Conservation (phyloP, 2,797 vertebrate genomes). For the Ataeniobius toweri region DNA sequence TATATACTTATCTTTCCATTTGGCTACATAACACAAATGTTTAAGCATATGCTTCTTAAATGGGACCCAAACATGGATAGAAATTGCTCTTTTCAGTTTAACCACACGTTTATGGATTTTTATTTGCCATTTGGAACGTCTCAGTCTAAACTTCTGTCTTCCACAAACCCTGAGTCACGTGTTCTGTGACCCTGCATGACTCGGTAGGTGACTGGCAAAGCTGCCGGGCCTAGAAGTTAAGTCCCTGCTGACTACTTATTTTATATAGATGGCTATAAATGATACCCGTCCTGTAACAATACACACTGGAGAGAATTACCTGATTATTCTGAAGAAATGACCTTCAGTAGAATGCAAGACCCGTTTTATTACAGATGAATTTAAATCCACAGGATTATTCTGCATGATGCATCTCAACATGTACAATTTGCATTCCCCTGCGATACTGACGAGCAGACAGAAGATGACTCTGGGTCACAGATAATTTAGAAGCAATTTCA, state of each 20-base stretch:
- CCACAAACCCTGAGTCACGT: slow-evolving; percentile 13
- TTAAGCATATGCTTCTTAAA: neutral
- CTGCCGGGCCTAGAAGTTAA: slow-evolving; percentile 1
- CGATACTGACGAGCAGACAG: neutral
- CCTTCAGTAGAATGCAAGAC: neutral
- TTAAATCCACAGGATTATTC: slow-evolving; percentile 1
- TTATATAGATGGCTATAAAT: neutral
- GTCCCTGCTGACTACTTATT: neutral
- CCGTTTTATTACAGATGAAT: neutral
- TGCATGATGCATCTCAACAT: neutral
- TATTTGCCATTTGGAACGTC: slow-evolving; percentile 18
- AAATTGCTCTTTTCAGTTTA: slow-evolving; percentile 13
- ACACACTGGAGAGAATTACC: neutral
- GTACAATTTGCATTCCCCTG: slow-evolving; percentile 7
- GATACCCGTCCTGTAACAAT: neutral
- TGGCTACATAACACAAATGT: neutral
- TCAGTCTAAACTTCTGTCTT: slow-evolving; percentile 6
- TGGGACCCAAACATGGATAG: neutral
- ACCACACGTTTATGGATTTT: slow-evolving; percentile 25
- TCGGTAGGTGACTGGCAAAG: slow-evolving; percentile 7
- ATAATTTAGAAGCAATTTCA: slow-evolving; percentile 47
- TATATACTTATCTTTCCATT: neutral
- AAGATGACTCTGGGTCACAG: slow-evolving; percentile 16
- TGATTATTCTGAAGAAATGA: slow-evolving; percentile 3
- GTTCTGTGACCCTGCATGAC: slow-evolving; percentile 13